phyloP scores from a whole-genome alignment of 2,888 invertebrate genomes.

The Philereme transversata region DNA sequence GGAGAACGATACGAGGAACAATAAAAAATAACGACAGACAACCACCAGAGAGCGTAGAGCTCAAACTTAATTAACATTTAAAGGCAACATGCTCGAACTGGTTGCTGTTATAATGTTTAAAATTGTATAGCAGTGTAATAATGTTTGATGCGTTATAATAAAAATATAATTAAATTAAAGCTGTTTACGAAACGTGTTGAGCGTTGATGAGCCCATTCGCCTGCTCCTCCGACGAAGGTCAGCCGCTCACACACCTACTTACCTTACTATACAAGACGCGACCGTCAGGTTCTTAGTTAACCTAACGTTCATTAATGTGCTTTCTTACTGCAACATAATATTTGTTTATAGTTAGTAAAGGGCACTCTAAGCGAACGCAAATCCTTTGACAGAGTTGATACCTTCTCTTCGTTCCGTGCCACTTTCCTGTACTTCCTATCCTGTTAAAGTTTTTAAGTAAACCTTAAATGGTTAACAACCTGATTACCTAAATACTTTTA shows the following conservation, averaged over 20 bases:
- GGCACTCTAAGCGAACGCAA: no score
- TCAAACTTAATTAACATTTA: constrained; percentile 42
- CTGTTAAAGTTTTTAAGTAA: no score
- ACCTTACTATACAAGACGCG: constrained; percentile 44
- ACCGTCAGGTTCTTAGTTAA: constrained; percentile 35
- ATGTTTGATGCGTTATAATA: constrained; percentile 46
- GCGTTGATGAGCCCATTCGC: constrained; percentile 73
- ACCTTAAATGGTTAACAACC: no score
- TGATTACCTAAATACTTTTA: no score
- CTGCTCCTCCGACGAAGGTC: constrained; percentile 67
- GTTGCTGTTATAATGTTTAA: constrained; percentile 29
- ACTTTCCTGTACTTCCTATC: no score
- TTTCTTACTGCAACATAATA: no score
- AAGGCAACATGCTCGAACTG: constrained; percentile 30
- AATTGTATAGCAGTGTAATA: constrained; percentile 28
- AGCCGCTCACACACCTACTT: constrained; percentile 64
- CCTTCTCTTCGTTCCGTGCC: no score
- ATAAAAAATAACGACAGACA: constrained; percentile 35
- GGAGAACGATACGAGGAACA: constrained; percentile 19
- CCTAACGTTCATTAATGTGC: not conserved
- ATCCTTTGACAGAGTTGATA: no score
- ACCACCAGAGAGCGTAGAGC: constrained; percentile 29
- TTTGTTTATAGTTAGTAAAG: no score
- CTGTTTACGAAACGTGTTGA: constrained; percentile 58
- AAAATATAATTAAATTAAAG: constrained; percentile 56